These are phyloP conservation scores for Lutraria lutraria DNA, from an alignment of 2,888 invertebrate species.

Conservation along the genomic window DNA sequence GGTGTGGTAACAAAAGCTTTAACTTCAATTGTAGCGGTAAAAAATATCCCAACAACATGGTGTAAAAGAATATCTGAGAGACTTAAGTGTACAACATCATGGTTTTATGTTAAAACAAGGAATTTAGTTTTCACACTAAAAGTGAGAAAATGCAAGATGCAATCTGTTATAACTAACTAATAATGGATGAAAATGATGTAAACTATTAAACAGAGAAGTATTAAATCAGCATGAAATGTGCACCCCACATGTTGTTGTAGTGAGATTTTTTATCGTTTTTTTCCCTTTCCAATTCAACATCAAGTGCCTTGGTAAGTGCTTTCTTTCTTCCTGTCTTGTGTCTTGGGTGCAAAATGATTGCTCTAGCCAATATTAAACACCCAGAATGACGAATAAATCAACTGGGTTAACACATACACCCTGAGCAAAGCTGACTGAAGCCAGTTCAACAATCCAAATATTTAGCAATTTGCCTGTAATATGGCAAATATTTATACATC, in stretches of 20 bases:
- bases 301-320: constrained; percentile 24
- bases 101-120: neutral
- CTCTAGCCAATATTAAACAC: neutral
- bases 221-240: constrained; percentile 21
- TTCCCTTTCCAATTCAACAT: neutral
- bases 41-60: too few relatives aligned
- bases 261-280: neutral
- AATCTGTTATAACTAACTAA: neutral
- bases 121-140: constrained; percentile 10
- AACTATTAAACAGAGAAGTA: neutral
- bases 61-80: too few relatives aligned
- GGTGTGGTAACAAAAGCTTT: too few relatives aligned
- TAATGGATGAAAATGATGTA: neutral
- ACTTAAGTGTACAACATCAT: neutral
- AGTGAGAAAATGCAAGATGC: neutral
- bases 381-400: neutral
- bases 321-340: constrained; percentile 12
- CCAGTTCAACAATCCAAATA: constrained; percentile 61
- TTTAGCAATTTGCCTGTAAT: constrained; percentile 58
- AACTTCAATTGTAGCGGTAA: too few relatives aligned
- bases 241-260: constrained; percentile 16
- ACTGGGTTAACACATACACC: constrained; percentile 8
- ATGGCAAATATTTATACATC: constrained; percentile 62
- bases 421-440: constrained; percentile 50
- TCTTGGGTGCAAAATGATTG: constrained; percentile 36